A percentile compares a stretch with the other conserved stretches of the same genome.
phyloP scores from a whole-genome alignment of 2,797 vertebrate genomes.

The Sebastes hubbsi region DNA sequence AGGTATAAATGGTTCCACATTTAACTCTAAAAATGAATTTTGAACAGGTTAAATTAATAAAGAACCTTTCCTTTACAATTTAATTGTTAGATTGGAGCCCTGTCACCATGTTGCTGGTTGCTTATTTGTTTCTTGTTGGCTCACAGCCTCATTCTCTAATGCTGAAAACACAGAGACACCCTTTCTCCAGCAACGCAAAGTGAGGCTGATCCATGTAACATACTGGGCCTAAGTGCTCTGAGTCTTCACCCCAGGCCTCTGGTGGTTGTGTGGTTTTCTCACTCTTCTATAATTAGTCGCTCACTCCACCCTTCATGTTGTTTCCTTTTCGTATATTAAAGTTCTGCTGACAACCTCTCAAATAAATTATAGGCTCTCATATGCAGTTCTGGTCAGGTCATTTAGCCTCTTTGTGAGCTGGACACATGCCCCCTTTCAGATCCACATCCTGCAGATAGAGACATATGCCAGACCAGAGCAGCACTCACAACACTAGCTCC shows the following conservation, averaged over 20 bases:
- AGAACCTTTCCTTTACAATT: not conserved
- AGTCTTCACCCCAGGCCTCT: conserved; percentile 45
- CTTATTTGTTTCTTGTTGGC: not conserved
- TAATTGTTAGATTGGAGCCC: not conserved
- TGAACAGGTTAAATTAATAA: not conserved
- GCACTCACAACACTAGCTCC: not conserved
- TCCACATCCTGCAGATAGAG: conserved; percentile 16
- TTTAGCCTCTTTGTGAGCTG: conserved; percentile 30
- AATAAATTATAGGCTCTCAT: conserved; percentile 68
- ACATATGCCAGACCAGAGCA: conserved; percentile 45
- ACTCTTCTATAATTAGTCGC: conserved; percentile 74
- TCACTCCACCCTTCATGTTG: conserved; percentile 65
- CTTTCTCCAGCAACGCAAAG: conserved; percentile 1
- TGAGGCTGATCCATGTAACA: conserved; percentile 30
- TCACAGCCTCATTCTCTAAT: not conserved
- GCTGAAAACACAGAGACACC: not conserved
- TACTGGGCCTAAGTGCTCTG: conserved; percentile 18
- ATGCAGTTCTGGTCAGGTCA: conserved; percentile 54
- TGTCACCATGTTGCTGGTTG: not conserved
- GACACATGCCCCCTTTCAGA: conserved; percentile 30
- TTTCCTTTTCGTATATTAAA: conserved; percentile 73
- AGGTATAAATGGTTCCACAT: not conserved
- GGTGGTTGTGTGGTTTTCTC: conserved; percentile 68
- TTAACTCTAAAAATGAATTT: not conserved
- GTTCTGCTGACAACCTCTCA: conserved; percentile 73